Percentiles rank a stretch among this genome's conserved stretches.
These are phyloP conservation scores for Pristiophorus japonicus DNA, from an alignment of 2,113 vertebrate genomes.

Conservation along the genomic window DNA sequence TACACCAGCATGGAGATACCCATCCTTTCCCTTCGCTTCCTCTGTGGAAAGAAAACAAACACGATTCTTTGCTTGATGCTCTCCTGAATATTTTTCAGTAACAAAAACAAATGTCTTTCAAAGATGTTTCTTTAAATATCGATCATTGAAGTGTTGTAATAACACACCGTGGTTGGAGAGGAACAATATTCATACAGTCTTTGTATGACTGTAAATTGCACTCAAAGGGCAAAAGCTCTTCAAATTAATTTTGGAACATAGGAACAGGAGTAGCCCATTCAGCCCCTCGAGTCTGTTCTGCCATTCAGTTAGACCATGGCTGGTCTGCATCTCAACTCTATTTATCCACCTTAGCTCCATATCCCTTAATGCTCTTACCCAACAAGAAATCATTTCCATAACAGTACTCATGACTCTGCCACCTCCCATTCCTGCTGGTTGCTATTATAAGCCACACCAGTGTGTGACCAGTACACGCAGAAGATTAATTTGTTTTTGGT, in stretches of 20 bases:
- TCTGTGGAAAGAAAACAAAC: background rate
- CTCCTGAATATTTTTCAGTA: background rate
- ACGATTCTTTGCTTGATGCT: background rate
- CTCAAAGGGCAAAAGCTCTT: background rate
- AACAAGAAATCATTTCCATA: background rate
- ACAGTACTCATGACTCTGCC: background rate
- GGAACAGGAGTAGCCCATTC: background rate
- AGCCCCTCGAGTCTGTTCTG: background rate
- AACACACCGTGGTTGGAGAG: background rate
- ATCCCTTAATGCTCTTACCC: background rate
- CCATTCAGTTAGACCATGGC: background rate
- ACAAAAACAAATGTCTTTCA: background rate
- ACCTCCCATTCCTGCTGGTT: background rate
- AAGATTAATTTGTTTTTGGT: background rate
- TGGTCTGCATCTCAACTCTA: background rate
- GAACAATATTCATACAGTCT: background rate
- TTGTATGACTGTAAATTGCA: background rate
- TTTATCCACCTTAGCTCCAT: background rate
- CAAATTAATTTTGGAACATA: background rate
- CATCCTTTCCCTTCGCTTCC: constrained; percentile 31
- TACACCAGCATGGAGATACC: constrained; percentile 26
- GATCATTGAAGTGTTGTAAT: background rate
- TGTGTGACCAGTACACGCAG: background rate
- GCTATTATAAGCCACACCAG: background rate
- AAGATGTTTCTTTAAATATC: background rate